A percentile compares a stretch with the other conserved stretches of the same genome.
phyloP scores from a whole-genome alignment of 2,113 vertebrate genomes.

The Lepus americanus region DNA sequence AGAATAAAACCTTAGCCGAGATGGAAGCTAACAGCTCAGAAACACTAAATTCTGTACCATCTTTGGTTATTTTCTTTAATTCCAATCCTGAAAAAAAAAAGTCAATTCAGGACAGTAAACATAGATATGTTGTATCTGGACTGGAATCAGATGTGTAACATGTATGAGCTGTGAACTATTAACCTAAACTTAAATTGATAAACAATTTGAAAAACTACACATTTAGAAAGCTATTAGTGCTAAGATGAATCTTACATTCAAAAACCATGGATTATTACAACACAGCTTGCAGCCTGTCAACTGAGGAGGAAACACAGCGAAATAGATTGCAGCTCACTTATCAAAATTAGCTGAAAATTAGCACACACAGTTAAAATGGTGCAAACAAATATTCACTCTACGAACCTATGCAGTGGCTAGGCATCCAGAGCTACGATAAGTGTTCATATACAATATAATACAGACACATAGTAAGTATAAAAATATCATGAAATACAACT shows the following conservation, averaged over 20 bases:
- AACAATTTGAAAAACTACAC: constrained; percentile 48
- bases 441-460: constrained; percentile 73
- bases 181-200: constrained; percentile 44
- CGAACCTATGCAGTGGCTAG: constrained; percentile 19
- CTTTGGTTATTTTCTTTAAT: constrained; percentile 64
- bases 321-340: constrained; percentile 74
- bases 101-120: constrained; percentile 63
- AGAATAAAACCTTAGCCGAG: constrained; percentile 56
- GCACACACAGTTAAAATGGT: constrained; percentile 64
- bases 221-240: constrained; percentile 84
- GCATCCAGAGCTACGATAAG: constrained; percentile 65
- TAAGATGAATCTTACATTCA: constrained; percentile 79
- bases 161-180: constrained; percentile 45
- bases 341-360: constrained; percentile 73
- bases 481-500: constrained; percentile 81
- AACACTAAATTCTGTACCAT: constrained; percentile 15
- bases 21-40: constrained; percentile 63
- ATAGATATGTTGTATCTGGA: constrained; percentile 65
- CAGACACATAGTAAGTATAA: constrained; percentile 79
- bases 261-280: constrained; percentile 82
- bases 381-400: constrained; percentile 71
- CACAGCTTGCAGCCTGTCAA: constrained; percentile 79
- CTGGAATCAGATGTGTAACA: constrained; percentile 43
- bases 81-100: constrained; percentile 34
- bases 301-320: constrained; percentile 76